These are phyloP conservation scores for Virgularia gustaviana DNA, from an alignment of 92 coral and sea anemone species.

Conservation along the genomic window DNA sequence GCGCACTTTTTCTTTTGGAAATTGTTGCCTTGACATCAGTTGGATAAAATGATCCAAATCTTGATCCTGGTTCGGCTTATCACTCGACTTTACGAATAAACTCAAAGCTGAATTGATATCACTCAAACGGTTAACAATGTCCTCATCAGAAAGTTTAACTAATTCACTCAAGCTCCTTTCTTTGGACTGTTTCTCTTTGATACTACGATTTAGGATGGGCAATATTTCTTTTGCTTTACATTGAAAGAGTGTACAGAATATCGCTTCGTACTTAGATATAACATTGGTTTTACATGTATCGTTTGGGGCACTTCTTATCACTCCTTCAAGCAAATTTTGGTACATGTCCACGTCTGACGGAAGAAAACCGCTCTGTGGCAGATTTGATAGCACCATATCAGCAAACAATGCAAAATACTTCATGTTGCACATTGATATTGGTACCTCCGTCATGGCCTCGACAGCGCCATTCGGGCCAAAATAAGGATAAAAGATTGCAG, in stretches of 20 bases:
- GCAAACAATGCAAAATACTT: constrained; percentile 5
- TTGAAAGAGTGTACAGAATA: too few species aligned
- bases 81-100: constrained; percentile 9
- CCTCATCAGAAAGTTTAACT: not conserved
- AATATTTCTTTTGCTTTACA: too few species aligned
- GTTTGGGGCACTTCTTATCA: constrained; percentile 12
- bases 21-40: not conserved
- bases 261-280: too few species aligned
- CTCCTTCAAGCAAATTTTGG: not conserved
- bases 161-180: not conserved
- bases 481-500: constrained; percentile 22
- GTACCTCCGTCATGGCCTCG: not conserved
- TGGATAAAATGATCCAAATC: not conserved
- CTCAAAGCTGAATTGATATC: constrained; percentile 5
- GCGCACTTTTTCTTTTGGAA: not conserved
- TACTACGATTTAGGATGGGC: too few species aligned
- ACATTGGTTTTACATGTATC: too few species aligned
- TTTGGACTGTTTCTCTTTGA: not conserved
- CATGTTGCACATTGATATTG: not conserved
- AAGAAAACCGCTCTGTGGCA: not conserved
- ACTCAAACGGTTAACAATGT: not conserved
- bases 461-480: not conserved
- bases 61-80: not conserved
- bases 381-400: not conserved
- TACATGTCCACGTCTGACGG: not conserved